Percentiles rank a stretch among this genome's conserved stretches.
Conservation (phyloP, 2,888 invertebrate species). For the Chrysopilus asiliformis region DNA sequence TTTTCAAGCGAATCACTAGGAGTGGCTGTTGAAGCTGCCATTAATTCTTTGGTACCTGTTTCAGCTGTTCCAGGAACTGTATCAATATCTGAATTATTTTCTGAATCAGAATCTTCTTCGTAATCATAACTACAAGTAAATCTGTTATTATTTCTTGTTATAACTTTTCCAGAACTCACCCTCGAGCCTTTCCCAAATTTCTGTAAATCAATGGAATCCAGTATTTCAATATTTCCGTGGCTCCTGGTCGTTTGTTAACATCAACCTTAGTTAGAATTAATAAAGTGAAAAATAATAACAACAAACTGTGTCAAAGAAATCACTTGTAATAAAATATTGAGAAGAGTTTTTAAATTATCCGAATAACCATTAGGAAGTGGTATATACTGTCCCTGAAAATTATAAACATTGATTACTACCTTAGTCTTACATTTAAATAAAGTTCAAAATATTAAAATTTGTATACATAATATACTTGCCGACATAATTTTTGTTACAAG, state of each 20-base stretch:
- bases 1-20: slow-evolving; percentile 28
- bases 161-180: slow-evolving; percentile 18
- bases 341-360: slow-evolving; percentile 44
- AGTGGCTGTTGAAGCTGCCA: slow-evolving; percentile 30
- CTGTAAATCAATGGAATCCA: slow-evolving; percentile 39
- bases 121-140: slow-evolving; percentile 23
- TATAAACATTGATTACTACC: background rate
- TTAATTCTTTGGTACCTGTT: slow-evolving; percentile 29
- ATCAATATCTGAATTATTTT: slow-evolving; percentile 14
- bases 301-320: too few species aligned
- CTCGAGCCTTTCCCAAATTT: slow-evolving; percentile 32
- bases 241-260: slow-evolving; percentile 46
- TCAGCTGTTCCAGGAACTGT: slow-evolving; percentile 21
- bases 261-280: slow-evolving; percentile 36
- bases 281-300: background rate
- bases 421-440: background rate
- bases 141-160: background rate
- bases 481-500: slow-evolving; percentile 60
- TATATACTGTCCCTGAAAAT: slow-evolving; percentile 47
- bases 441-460: background rate
- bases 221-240: slow-evolving; percentile 43
- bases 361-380: slow-evolving; percentile 53
- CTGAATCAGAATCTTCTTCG: slow-evolving; percentile 23
- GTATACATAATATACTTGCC: slow-evolving; percentile 27
- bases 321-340: slow-evolving; percentile 47